phyloP scores from a whole-genome alignment of 2,797 vertebrate genomes.

The Phrynocephalus forsythii region DNA sequence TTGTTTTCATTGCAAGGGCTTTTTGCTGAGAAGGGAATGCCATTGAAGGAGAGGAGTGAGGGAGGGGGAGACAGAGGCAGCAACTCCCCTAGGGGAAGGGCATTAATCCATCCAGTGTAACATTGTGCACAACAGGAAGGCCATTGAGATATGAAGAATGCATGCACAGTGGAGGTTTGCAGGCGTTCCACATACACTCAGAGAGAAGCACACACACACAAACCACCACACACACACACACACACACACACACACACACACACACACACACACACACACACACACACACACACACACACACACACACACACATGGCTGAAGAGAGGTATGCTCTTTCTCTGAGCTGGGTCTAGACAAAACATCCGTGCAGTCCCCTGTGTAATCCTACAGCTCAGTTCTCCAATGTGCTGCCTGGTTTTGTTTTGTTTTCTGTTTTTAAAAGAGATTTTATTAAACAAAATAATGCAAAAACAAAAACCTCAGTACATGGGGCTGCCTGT shows the following conservation, averaged over 20 bases:
- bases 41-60: slow-evolving; percentile 24
- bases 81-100: slow-evolving; percentile 4
- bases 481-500: background rate
- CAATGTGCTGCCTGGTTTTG: no score
- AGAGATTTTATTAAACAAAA: no score
- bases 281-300: background rate
- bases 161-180: slow-evolving; percentile 13
- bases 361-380: background rate
- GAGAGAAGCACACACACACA: no score
- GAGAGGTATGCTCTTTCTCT: background rate
- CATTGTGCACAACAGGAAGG: slow-evolving; percentile 12
- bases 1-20: slow-evolving; percentile 28
- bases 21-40: slow-evolving; percentile 28
- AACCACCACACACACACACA: background rate
- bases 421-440: no score
- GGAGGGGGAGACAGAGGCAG: background rate
- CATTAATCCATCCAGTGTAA: slow-evolving; percentile 31
- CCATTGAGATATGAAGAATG: slow-evolving; percentile 17
- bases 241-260: background rate
- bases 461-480: no score
- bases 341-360: slow-evolving; percentile 28
- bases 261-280: background rate
- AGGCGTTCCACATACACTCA: background rate
- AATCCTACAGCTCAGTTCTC: background rate
- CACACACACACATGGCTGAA: background rate